These are phyloP conservation scores for Pseudonaja textilis DNA, from an alignment of 2,113 vertebrate species.

Conservation along the genomic window DNA sequence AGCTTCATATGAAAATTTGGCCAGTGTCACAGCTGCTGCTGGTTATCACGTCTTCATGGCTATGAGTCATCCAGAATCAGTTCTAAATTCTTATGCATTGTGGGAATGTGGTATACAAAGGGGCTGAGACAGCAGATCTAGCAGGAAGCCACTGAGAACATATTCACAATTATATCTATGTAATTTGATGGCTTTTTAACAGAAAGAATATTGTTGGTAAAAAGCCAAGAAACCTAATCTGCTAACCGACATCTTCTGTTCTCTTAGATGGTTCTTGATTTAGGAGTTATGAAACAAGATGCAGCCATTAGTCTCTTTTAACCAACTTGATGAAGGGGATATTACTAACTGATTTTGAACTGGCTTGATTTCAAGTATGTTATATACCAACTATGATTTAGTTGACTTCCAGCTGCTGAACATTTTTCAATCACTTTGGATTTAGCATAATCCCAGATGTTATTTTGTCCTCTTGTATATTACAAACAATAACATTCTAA, in stretches of 20 bases:
- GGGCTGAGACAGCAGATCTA: slow-evolving; percentile 43
- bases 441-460: background rate
- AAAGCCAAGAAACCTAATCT: background rate
- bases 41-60: background rate
- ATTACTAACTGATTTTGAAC: background rate
- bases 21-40: slow-evolving; percentile 6
- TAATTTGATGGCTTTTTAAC: slow-evolving; percentile 31
- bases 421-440: background rate
- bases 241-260: background rate
- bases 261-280: background rate
- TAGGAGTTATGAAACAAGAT: background rate
- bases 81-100: background rate
- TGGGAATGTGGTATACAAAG: slow-evolving; percentile 23
- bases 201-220: slow-evolving; percentile 15
- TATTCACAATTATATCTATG: slow-evolving; percentile 10
- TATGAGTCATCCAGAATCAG: background rate
- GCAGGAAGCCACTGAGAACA: slow-evolving; percentile 15
- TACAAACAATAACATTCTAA: background rate
- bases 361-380: background rate
- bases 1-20: slow-evolving; percentile 13
- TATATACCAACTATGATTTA: background rate
- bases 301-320: background rate
- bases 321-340: slow-evolving; percentile 1
- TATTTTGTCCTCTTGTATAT: background rate
- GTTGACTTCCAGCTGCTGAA: background rate